Conservation (phyloP, 2,888 invertebrate genomes). For the Meghimatium bilineatum region DNA sequence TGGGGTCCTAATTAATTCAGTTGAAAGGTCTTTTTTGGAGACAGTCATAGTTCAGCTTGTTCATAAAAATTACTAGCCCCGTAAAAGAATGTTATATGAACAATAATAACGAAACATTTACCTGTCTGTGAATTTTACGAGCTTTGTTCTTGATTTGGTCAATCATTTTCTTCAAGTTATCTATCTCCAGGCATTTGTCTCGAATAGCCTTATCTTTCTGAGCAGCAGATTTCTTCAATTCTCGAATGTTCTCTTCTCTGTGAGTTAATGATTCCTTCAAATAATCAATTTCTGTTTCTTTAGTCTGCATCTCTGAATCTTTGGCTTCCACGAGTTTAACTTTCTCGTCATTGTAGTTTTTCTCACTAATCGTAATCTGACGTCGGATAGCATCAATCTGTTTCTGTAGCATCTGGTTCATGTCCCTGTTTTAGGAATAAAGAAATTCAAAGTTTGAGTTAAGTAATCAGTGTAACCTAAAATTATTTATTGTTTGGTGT, state of each 20-base stretch:
- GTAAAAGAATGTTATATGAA: too few species aligned
- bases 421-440: slow-evolving; percentile 23
- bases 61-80: too few species aligned
- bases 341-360: slow-evolving; percentile 60
- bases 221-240: slow-evolving; percentile 51
- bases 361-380: slow-evolving; percentile 64
- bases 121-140: slow-evolving; percentile 59
- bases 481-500: too few species aligned
- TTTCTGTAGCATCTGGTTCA: slow-evolving; percentile 57
- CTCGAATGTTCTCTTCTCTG: slow-evolving; percentile 59
- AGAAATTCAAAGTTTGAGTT: too few species aligned
- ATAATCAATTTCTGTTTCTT: slow-evolving; percentile 62
- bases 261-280: slow-evolving; percentile 60
- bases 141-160: slow-evolving; percentile 65
- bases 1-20: too few species aligned
- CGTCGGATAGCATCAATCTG: slow-evolving; percentile 65
- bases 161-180: slow-evolving; percentile 61
- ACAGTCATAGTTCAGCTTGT: too few species aligned
- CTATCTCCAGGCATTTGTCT: slow-evolving; percentile 62
- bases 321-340: slow-evolving; percentile 58
- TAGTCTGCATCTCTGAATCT: slow-evolving; percentile 55
- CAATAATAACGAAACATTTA: slow-evolving; percentile 52
- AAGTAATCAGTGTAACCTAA: too few species aligned
- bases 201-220: slow-evolving; percentile 61
- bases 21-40: too few species aligned